Evolutionary conservation across 2,797 vertebrate genomes (phyloP), one percentile per base, ranked within the genome.

Genomic region (Acrossocheilus fasciatus): DNA sequence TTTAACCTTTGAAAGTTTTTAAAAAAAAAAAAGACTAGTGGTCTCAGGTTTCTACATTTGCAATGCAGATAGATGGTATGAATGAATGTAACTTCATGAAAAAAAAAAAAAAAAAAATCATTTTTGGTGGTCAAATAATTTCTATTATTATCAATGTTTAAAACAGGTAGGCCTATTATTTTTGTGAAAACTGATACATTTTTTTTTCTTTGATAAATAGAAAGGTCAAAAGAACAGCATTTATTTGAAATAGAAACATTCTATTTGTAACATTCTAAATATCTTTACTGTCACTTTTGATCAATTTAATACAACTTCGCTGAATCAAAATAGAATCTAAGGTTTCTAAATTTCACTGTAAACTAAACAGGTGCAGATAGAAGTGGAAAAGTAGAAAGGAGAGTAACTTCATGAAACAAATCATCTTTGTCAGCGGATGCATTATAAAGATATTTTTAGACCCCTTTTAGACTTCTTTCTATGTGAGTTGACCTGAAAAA

Each of bases 401-500:
- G 9, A 54, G 20, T 34, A 54, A 84, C 45, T n/a, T 77, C 34
- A 30, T 43, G 39, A 68, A 84, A 77, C 73, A 68, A 76, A 68
- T 54, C 2, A 18, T 39, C 54, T 83, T 84, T 75, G 54, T 77
- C 73, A 84, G 59, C n/a, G 8, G 64, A 50, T 36, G 47, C 82
- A 68, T 77, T 77, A 76, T 39, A 36, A 39, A 66, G 73, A 10
- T 84, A 76, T 77, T 77, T 78, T 78, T 78, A 54, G 62, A 62
- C 14, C 11, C 17, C 30, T 85, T 85, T 79, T 85, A 78, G 45
- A 41, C n/a, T 78, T 30, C 39, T 59, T 59, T 70, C 66, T 36
- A 20, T 72, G 50, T 70, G 50, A 70, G 68, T 9, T 85, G 39
- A 85, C 75, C 83, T 85, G 47, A 78, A 78, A 85, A 85, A 12